Evolutionary conservation across 1,140 invertebrate genomes (phyloP).

Genomic region (Halyomorpha halys): DNA sequence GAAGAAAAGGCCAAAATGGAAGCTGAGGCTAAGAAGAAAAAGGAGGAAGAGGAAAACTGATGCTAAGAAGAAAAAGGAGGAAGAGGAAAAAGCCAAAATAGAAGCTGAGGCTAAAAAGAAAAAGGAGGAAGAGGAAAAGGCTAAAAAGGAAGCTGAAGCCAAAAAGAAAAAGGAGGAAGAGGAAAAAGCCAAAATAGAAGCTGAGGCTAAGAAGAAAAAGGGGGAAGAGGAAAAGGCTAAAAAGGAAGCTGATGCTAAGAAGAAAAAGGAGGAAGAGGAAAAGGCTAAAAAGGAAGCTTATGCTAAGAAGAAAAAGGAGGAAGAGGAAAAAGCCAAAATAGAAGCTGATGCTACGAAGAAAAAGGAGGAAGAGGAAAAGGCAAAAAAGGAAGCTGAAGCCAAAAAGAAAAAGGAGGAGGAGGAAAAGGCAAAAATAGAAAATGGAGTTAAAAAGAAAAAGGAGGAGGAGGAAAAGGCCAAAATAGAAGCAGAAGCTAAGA

Average conservation of each 20-base stretch:
- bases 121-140: constrained; percentile 7
- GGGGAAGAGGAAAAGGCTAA: not conserved
- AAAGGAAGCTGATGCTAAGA: constrained; percentile 2
- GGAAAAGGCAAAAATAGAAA: constrained; percentile 25
- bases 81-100: constrained; percentile 18
- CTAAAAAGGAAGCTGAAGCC: constrained; percentile 17
- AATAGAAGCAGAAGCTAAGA: constrained; percentile 14
- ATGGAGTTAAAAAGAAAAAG: constrained; percentile 27
- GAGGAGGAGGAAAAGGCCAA: constrained; percentile 18
- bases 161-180: not conserved
- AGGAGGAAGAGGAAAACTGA: constrained; percentile 24
- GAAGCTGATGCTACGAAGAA: constrained; percentile 21
- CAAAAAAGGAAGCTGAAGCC: constrained; percentile 23
- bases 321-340: not conserved
- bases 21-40: constrained; percentile 28
- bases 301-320: constrained; percentile 5
- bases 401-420: constrained; percentile 28
- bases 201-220: not conserved
- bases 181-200: constrained; percentile 1
- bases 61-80: constrained; percentile 16
- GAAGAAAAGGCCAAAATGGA: constrained; percentile 15
- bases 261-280: not conserved
- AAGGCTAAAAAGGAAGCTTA: not conserved
- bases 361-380: constrained; percentile 29
- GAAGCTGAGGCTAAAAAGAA: constrained; percentile 7